Percentiles rank a stretch among this genome's conserved stretches.
phyloP scores from a whole-genome alignment of 2,797 vertebrate species.

The Holocentrus rufus region DNA sequence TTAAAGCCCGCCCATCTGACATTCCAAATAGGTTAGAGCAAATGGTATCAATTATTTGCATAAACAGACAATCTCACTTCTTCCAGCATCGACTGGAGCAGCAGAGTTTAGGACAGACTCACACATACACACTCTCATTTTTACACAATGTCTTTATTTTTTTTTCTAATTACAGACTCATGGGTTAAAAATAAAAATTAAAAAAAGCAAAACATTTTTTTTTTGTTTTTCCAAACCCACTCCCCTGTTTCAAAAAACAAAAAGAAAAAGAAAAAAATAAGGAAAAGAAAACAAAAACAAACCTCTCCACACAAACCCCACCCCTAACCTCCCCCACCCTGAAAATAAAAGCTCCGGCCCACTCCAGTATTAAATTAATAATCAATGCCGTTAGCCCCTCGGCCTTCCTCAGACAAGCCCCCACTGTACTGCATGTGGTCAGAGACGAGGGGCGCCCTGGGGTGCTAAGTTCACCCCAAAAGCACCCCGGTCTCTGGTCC shows the following conservation, averaged over 20 bases:
- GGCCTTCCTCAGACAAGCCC: constrained; percentile 75
- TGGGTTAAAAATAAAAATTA: constrained; percentile 88
- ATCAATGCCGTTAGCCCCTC: constrained; percentile 69
- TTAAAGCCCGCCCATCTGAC: too few species aligned
- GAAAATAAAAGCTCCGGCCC: constrained; percentile 77
- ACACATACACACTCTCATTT: constrained; percentile 71
- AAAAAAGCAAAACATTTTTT: constrained; percentile 80
- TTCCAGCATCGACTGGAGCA: too few species aligned
- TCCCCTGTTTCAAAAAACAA: constrained; percentile 59
- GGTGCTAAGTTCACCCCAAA: constrained; percentile 65
- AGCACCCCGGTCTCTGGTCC: constrained; percentile 71
- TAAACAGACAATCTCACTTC: too few species aligned
- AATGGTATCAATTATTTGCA: too few species aligned
- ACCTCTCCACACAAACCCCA: constrained; percentile 74
- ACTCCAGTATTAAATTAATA: constrained; percentile 75
- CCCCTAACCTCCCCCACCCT: constrained; percentile 60
- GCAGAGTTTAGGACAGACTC: constrained; percentile 12
- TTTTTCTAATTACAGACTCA: constrained; percentile 86
- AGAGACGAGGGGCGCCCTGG: constrained; percentile 69
- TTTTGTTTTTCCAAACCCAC: constrained; percentile 70
- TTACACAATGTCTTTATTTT: constrained; percentile 88
- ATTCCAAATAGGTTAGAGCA: too few species aligned
- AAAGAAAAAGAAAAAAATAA: constrained; percentile 44
- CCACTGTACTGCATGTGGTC: constrained; percentile 78
- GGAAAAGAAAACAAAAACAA: constrained; percentile 46